These are phyloP conservation scores for Melinaea marsaeus DNA, from an alignment of 2,888 invertebrate species.

Conservation along the genomic window DNA sequence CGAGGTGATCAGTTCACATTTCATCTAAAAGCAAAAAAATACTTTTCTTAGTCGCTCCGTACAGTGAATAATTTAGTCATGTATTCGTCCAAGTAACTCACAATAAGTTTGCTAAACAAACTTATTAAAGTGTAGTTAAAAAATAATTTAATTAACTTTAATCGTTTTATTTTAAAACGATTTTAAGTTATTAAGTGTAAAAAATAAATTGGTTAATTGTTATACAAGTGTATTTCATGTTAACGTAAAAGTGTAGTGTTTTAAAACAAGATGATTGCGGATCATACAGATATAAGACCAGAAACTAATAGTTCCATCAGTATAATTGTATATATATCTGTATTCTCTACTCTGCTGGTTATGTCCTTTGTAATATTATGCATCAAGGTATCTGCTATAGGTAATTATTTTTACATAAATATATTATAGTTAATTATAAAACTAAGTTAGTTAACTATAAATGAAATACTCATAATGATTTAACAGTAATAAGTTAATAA, in stretches of 20 bases:
- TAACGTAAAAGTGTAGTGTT: slow-evolving; percentile 8
- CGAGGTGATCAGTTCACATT: too few relatives aligned
- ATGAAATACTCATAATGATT: too few relatives aligned
- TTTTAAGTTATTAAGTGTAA: slow-evolving; percentile 4
- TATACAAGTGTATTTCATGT: slow-evolving; percentile 15
- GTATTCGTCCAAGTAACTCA: not conserved
- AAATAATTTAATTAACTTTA: not conserved
- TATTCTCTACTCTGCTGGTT: slow-evolving; percentile 43
- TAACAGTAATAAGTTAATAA: too few relatives aligned
- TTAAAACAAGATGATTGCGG: slow-evolving; percentile 8
- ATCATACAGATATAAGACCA: not conserved
- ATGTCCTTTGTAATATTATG: slow-evolving; percentile 56
- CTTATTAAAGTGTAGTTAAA: slow-evolving; percentile 12
- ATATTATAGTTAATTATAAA: too few relatives aligned
- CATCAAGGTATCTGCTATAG: slow-evolving; percentile 44
- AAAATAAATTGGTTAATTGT: slow-evolving; percentile 4
- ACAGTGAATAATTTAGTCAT: too few relatives aligned
- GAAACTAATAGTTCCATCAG: slow-evolving; percentile 20
- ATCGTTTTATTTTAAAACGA: slow-evolving; percentile 10
- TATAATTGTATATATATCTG: slow-evolving; percentile 35
- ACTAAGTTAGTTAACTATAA: too few relatives aligned
- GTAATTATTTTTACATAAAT: slow-evolving; percentile 37
- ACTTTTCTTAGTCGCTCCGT: too few relatives aligned
- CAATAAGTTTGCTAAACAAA: slow-evolving; percentile 8
- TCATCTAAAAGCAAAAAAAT: too few relatives aligned